These are phyloP conservation scores for Misgurnus mizolepis DNA, from an alignment of 2,113 vertebrate species.

Conservation along the genomic window DNA sequence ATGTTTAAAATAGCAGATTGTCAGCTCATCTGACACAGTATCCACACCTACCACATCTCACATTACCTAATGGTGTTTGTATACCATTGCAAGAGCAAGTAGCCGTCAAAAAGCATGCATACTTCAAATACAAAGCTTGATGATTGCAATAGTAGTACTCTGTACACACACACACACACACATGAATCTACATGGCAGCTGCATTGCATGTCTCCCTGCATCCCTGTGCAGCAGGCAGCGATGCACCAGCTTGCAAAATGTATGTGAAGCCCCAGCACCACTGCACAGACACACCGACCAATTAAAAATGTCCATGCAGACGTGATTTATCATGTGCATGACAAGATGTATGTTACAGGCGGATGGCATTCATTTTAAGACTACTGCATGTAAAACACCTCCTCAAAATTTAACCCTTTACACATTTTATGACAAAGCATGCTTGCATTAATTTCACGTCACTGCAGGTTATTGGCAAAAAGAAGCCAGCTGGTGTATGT, in stretches of 20 bases:
- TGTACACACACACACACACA: conserved; percentile 24
- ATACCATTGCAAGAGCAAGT: not conserved
- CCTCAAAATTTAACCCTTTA: not conserved
- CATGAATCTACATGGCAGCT: conserved; percentile 18
- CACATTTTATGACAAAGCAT: not conserved
- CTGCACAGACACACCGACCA: not conserved
- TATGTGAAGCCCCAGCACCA: conserved; percentile 35
- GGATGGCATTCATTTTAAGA: conserved; percentile 6
- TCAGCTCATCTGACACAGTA: not conserved
- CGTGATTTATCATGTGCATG: conserved; percentile 28
- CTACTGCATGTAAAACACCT: not conserved
- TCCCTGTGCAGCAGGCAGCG: conserved; percentile 26
- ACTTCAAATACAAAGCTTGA: not conserved
- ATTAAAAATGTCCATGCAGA: not conserved
- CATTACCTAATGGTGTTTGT: not conserved
- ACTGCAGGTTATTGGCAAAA: not conserved
- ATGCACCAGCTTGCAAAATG: conserved; percentile 27
- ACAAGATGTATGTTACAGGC: not conserved
- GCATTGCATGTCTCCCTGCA: conserved; percentile 44
- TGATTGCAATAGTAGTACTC: conserved; percentile 7
- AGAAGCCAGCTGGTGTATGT: not conserved
- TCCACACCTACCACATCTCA: conserved; percentile 14
- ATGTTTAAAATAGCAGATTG: conserved; percentile 27
- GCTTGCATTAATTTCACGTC: not conserved
- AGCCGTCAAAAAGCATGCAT: conserved; percentile 35